Conservation (phyloP, 2,888 invertebrate genomes). For the Herminia tarsipennalis region DNA sequence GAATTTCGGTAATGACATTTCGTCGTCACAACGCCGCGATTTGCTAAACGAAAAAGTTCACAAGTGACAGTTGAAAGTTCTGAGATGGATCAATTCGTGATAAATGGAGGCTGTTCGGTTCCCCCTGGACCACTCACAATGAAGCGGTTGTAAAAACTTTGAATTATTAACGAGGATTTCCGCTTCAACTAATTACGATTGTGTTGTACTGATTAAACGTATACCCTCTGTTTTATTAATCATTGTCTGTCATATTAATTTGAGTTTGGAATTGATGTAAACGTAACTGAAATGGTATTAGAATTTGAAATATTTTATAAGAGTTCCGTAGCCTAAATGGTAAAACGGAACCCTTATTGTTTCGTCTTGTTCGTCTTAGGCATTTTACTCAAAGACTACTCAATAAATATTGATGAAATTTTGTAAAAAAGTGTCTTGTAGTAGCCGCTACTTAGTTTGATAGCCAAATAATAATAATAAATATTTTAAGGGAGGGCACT, state of each 20-base stretch:
- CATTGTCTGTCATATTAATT: background rate
- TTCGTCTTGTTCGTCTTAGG: too few species aligned
- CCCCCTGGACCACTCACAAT: slow-evolving; percentile 45
- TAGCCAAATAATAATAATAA: too few species aligned
- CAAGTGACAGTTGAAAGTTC: slow-evolving; percentile 65
- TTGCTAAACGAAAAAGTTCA: slow-evolving; percentile 70
- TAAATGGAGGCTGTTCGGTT: slow-evolving; percentile 65
- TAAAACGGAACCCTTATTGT: too few species aligned
- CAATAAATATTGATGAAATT: too few species aligned
- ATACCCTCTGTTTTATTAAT: slow-evolving; percentile 12
- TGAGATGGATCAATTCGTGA: slow-evolving; percentile 71
- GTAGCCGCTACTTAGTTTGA: too few species aligned
- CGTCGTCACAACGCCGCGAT: slow-evolving; percentile 48
- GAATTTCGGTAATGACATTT: slow-evolving; percentile 58
- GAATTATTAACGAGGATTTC: slow-evolving; percentile 56
- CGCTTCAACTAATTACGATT: slow-evolving; percentile 35
- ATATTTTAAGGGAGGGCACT: too few species aligned
- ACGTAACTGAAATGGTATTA: too few species aligned
- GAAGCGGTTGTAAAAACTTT: slow-evolving; percentile 52
- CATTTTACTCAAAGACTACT: too few species aligned
- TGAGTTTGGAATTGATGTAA: slow-evolving; percentile 7
- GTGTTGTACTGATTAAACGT: slow-evolving; percentile 34
- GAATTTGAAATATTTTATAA: too few species aligned
- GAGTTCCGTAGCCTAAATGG: too few species aligned
- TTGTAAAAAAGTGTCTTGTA: too few species aligned